Evolutionary conservation across 2,888 invertebrate species (phyloP).

Genomic region (Adelognathus sp.): DNA sequence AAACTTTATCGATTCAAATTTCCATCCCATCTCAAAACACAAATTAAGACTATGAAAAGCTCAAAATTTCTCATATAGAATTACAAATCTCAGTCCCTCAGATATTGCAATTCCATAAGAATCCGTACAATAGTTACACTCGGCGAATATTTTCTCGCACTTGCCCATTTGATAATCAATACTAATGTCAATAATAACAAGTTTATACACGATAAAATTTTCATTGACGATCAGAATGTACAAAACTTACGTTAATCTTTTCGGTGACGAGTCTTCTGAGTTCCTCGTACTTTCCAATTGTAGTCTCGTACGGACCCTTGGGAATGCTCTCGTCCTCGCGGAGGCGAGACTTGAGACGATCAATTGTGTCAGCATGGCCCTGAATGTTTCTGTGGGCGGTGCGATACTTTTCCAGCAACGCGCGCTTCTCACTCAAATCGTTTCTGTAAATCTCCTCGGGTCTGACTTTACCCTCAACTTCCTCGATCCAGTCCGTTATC

Average conservation of each 20-base stretch:
- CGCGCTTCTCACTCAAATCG: conserved; percentile 95
- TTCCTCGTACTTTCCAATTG: conserved; percentile 87
- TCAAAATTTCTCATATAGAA: too few relatives aligned
- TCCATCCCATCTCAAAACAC: too few relatives aligned
- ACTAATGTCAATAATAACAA: too few relatives aligned
- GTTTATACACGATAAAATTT: too few relatives aligned
- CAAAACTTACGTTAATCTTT: conserved; percentile 84
- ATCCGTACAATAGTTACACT: too few relatives aligned
- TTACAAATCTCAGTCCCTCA: too few relatives aligned
- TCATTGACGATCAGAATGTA: neutral
- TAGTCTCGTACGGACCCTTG: conserved; percentile 86
- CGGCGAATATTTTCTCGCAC: too few relatives aligned
- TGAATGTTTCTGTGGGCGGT: conserved; percentile 91
- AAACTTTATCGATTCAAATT: too few relatives aligned
- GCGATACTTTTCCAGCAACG: conserved; percentile 93
- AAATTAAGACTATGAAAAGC: too few relatives aligned
- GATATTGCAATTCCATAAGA: too few relatives aligned
- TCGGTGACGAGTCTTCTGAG: conserved; percentile 86
- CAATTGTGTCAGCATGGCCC: conserved; percentile 90
- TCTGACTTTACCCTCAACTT: conserved; percentile 92
- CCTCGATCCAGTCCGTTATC: conserved; percentile 93
- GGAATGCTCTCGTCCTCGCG: conserved; percentile 87
- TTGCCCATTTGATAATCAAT: too few relatives aligned
- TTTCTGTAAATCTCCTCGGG: conserved; percentile 88
- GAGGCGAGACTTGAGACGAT: conserved; percentile 89